Conservation (phyloP, 2,113 vertebrate species). For the Garra rufa region DNA sequence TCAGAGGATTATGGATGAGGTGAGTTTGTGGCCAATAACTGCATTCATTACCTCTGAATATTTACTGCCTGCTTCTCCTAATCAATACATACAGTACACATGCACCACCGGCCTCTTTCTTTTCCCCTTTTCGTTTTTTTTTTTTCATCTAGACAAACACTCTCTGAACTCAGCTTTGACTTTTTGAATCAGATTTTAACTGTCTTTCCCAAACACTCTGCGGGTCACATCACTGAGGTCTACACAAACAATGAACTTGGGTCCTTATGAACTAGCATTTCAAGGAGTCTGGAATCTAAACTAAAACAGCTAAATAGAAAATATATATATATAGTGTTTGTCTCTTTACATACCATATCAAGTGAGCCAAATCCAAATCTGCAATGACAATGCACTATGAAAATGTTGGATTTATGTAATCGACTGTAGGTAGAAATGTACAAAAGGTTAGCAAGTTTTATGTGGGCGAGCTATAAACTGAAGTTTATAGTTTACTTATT, state of each 20-base stretch:
- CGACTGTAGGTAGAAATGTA: neutral
- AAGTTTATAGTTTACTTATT: neutral
- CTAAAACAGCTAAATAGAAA: neutral
- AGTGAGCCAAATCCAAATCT: neutral
- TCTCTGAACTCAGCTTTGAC: neutral
- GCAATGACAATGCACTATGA: neutral
- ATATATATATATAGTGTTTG: neutral
- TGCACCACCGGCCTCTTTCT: slow-evolving; percentile 5
- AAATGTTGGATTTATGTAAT: neutral
- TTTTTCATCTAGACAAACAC: slow-evolving; percentile 14
- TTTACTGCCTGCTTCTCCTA: slow-evolving; percentile 49
- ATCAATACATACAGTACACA: slow-evolving; percentile 46
- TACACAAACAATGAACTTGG: neutral
- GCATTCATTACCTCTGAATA: slow-evolving; percentile 58
- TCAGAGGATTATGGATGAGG: slow-evolving; percentile 54
- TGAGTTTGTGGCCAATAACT: slow-evolving; percentile 49
- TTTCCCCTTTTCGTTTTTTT: neutral
- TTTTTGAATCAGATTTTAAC: neutral
- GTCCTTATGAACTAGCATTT: neutral
- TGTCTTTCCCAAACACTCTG: neutral
- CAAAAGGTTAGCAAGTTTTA: neutral
- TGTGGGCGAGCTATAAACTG: neutral
- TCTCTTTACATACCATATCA: neutral
- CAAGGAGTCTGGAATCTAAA: neutral
- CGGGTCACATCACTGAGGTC: neutral